Base-by-base conservation (phyloP, 2,888 invertebrate species). In the Galeruca laticollis region DNA sequence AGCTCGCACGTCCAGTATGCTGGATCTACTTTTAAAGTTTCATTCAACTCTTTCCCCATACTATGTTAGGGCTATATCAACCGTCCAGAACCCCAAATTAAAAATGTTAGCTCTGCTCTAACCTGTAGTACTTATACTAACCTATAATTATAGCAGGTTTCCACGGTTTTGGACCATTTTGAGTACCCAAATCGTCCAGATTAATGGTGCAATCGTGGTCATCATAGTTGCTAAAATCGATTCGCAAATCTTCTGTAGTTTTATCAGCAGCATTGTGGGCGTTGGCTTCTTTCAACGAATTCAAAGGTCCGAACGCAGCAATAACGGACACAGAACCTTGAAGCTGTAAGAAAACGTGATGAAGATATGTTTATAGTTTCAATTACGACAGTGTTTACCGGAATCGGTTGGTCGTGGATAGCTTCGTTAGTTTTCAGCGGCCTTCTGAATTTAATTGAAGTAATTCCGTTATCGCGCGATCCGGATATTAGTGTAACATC, bases 221-320 rank as follows among this genome's bases (percentile, higher is more conserved):
- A 81, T 92, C 91, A 87, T 89, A 80, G 11, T 83, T 81, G 47
- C 92, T 91, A 82, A 95, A 95, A 86, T 95, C 93, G n/a, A 96
- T 90, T 79, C 91, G 90, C 75, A 92, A 89, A 78, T 94, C 93
- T 62, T 88, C 90, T 75, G 88, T 88, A 0, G 93, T 93, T 77
- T 90, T 91, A 80, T 93, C 93, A 81, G 89, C 89, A 72, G 89
- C 88, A 61, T 90, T 90, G 83, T 96, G 96, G 0, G 95, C 93
- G 79, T 95, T 95, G 5, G 96, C 95, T 83, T 96, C 95, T 77
- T 90, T 90, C 63, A 91, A 86, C 0, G 89, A 88, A 87, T 95
- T 95, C 35, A 97, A 87, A 0, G 93, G 92, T 0, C 97, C 96
- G 77, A 96, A 94, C 4, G 96, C 96, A 0, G 95, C 96, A 64